Conservation (phyloP, 92 coral and sea anemone genomes). For the Bergia sp. region DNA sequence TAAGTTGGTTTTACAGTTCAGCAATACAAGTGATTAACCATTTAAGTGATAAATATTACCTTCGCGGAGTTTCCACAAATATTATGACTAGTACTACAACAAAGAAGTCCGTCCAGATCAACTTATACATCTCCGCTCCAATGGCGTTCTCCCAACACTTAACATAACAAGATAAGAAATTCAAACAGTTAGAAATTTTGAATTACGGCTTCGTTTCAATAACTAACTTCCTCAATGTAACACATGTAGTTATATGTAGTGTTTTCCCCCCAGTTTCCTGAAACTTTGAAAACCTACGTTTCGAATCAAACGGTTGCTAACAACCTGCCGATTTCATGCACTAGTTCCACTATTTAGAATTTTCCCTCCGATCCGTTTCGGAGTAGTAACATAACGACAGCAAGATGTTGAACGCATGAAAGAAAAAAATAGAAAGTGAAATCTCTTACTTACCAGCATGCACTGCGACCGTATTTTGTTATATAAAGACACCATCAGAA, state of each 20-base stretch:
- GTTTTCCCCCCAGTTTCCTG: neutral
- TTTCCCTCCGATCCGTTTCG: no score
- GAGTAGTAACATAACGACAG: no score
- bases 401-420: neutral
- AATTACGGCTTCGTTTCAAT: neutral
- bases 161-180: neutral
- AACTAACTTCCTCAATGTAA: neutral
- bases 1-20: neutral
- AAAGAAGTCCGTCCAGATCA: constrained; percentile 83
- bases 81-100: constrained; percentile 62
- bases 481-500: constrained; percentile 71
- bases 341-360: no score
- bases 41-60: constrained; percentile 37
- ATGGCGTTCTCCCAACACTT: constrained; percentile 94
- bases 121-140: constrained; percentile 88
- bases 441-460: constrained; percentile 70
- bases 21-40: no score
- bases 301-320: no score
- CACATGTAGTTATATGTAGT: no score
- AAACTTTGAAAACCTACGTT: no score
- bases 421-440: neutral
- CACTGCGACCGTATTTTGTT: constrained; percentile 67
- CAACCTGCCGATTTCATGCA: no score
- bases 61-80: constrained; percentile 76
- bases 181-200: neutral